phyloP scores from a whole-genome alignment of 2,113 vertebrate species.

The Arizona elegans region DNA sequence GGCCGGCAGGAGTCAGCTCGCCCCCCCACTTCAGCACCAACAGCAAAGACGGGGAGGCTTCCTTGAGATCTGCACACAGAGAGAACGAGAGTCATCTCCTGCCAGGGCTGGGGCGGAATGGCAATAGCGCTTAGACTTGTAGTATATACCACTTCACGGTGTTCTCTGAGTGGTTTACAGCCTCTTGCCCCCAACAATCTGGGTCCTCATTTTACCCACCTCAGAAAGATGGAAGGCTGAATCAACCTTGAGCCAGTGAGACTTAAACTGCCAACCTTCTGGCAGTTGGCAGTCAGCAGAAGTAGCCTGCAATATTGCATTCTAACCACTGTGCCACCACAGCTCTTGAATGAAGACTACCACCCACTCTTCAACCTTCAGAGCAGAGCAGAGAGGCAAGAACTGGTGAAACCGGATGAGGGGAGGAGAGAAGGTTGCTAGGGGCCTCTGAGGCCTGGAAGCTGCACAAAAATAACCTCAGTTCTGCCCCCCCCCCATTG shows the following conservation, averaged over 20 bases:
- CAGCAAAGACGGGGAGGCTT: slow-evolving; percentile 81
- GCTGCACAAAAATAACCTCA: too few species aligned
- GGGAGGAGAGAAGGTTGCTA: background rate
- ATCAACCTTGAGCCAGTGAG: background rate
- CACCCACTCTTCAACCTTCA: background rate
- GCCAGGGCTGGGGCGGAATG: background rate
- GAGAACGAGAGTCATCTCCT: slow-evolving; percentile 8
- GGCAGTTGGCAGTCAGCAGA: background rate
- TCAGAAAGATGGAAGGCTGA: background rate
- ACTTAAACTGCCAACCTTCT: background rate
- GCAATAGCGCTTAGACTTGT: background rate
- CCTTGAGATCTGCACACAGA: slow-evolving; percentile 76
- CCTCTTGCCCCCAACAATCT: background rate
- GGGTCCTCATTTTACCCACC: background rate
- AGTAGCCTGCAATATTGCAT: background rate
- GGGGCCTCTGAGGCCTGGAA: background rate
- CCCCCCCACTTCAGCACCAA: slow-evolving; percentile 97
- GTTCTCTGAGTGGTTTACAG: background rate
- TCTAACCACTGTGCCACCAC: background rate
- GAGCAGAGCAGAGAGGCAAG: background rate
- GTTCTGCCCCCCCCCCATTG: background rate
- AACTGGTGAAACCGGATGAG: background rate
- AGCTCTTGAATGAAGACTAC: background rate
- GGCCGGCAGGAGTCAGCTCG: slow-evolving; percentile 90
- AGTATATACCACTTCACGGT: too few species aligned